Base-by-base conservation (phyloP, 1,140 invertebrate species). In the Zelostemma sp. region DNA sequence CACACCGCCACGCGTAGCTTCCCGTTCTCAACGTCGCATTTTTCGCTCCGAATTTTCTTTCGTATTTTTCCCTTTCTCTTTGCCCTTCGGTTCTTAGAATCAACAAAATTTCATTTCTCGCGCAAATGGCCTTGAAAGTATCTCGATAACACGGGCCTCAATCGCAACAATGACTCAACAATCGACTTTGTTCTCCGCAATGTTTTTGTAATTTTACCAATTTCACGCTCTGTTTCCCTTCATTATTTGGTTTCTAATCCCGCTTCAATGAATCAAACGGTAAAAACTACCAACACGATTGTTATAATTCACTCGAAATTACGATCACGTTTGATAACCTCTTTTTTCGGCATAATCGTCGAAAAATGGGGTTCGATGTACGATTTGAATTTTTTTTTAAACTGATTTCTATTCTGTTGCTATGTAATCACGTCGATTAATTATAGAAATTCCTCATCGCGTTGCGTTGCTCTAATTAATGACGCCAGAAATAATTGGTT, bases 121-220 rank as follows among this genome's bases (percentile, higher is more conserved):
- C 40, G 6, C 50, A n/a, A 4, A 16, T 21, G 25, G 1, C 15
- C 16, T 9, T 17, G 11, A 43, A 14, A 43, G 16, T 16, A 1
- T 16, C 40, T 18, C 15, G 12, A 14, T 2, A 12, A 38, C 12
- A 14, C 6, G 33, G 12, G 3, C 25, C 38, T 21, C 28, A 38
- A 51, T 43, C 14, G 6, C 60, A 64, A 70, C 67, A 70, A 65
- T 70, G 61, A 65, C 47, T 14, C 45, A 70, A 64, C 61, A 64
- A 70, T 70, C 40, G 16, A 1, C 15, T 16, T 15, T 14, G 12
- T 16, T 43, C 15, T 6, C 14, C 14, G 35, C 9, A n/a, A 28
- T 28, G 25, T 28, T 28, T 8, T 8, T 28, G 3, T 6, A 43
- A 43, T 43, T 12, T 4, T 14, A 8, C 40, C 1, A 43, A 43